phyloP scores from a whole-genome alignment of 2,888 invertebrate species.

The Heliothis peltigera region DNA sequence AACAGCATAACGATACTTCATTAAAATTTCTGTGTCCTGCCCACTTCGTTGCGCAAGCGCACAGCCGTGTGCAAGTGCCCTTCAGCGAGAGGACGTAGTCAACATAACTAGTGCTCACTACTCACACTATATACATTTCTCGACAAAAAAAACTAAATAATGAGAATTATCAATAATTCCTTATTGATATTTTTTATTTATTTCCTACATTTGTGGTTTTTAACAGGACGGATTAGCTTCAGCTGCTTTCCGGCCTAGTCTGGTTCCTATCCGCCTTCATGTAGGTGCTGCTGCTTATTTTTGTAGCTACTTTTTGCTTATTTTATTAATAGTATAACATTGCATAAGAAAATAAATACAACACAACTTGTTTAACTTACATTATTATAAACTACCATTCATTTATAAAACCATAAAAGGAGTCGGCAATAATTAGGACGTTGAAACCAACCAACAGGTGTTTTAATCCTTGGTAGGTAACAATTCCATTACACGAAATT shows the following conservation, averaged over 20 bases:
- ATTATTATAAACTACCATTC: not conserved
- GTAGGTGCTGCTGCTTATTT: no score
- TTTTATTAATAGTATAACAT: no score
- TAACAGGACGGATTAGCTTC: conserved; percentile 12
- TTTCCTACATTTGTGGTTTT: not conserved
- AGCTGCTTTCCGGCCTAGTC: not conserved
- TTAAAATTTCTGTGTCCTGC: not conserved
- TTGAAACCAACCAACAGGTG: conserved; percentile 22
- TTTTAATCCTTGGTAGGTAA: conserved; percentile 12
- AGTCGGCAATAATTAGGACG: conserved; percentile 14
- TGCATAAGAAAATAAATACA: no score
- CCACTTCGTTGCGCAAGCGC: conserved; percentile 61
- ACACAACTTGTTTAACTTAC: no score
- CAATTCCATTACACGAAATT: conserved; percentile 8
- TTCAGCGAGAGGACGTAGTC: conserved; percentile 59
- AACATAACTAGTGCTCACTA: conserved; percentile 59
- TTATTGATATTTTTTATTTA: no score
- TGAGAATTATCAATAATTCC: conserved; percentile 5
- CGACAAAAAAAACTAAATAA: conserved; percentile 19
- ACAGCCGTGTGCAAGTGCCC: conserved; percentile 65
- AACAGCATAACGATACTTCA: conserved; percentile 9
- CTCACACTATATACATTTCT: conserved; percentile 54
- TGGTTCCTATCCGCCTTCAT: no score
- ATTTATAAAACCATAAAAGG: conserved; percentile 9
- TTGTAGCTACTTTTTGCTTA: no score